A percentile compares a stretch with the other conserved stretches of the same genome.
phyloP scores from a whole-genome alignment of 1,140 invertebrate species.

The Drosophila punjabiensis region DNA sequence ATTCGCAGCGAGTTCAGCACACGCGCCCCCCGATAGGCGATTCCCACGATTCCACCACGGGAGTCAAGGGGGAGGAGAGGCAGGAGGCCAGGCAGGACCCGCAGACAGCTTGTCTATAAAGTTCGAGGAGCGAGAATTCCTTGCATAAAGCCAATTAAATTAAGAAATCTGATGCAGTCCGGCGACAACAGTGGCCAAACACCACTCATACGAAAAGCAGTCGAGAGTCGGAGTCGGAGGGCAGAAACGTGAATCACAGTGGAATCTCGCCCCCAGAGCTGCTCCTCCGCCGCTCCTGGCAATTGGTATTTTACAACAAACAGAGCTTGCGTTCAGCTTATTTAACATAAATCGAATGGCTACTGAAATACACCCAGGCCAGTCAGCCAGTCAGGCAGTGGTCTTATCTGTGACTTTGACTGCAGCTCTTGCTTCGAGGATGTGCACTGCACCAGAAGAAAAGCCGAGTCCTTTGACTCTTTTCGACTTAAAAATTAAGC shows the following conservation, averaged over 20 bases:
- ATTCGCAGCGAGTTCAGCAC: slow-evolving; percentile 31
- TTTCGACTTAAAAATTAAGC: background rate
- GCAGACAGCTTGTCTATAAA: slow-evolving; percentile 82
- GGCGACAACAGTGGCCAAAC: slow-evolving; percentile 40
- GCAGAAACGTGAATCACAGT: slow-evolving; percentile 73
- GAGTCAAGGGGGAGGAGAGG: background rate
- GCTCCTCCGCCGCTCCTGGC: slow-evolving; percentile 31
- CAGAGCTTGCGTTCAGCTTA: slow-evolving; percentile 74
- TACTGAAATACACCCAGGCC: slow-evolving; percentile 75
- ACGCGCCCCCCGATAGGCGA: slow-evolving; percentile 36
- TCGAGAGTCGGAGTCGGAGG: slow-evolving; percentile 14
- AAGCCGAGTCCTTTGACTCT: background rate
- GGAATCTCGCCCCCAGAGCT: slow-evolving; percentile 18
- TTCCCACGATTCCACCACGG: slow-evolving; percentile 41
- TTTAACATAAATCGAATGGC: slow-evolving; percentile 84
- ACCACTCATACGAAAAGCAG: slow-evolving; percentile 17
- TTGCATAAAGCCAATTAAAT: slow-evolving; percentile 84
- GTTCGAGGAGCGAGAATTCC: slow-evolving; percentile 58
- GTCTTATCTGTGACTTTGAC: slow-evolving; percentile 49
- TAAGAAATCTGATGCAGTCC: slow-evolving; percentile 81
- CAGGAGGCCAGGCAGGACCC: slow-evolving; percentile 2
- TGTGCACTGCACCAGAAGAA: slow-evolving; percentile 27
- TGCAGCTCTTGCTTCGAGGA: slow-evolving; percentile 26
- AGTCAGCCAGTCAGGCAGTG: slow-evolving; percentile 18
- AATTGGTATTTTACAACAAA: slow-evolving; percentile 84